Conservation (phyloP, 2,888 invertebrate species). For the Eulithis prunata region DNA sequence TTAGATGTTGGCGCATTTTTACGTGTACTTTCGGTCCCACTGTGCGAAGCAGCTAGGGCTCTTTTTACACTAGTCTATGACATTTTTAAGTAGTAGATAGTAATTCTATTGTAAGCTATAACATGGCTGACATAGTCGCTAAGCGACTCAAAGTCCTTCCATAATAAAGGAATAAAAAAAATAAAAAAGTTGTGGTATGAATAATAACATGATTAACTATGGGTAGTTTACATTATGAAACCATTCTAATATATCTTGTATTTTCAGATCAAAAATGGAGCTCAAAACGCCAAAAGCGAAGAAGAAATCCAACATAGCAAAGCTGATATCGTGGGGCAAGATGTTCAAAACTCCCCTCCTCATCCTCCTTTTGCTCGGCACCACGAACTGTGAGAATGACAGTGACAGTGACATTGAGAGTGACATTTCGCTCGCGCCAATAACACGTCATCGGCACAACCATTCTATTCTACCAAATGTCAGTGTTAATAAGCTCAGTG, state of each 20-base stretch:
- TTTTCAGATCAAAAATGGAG: slow-evolving; percentile 74
- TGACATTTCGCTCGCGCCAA: slow-evolving; percentile 19
- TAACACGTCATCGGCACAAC: slow-evolving; percentile 55
- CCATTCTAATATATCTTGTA: background rate
- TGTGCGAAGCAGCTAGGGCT: too few relatives aligned
- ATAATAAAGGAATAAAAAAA: too few relatives aligned
- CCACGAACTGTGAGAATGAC: slow-evolving; percentile 69
- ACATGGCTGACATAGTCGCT: too few relatives aligned
- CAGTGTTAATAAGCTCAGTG: slow-evolving; percentile 62
- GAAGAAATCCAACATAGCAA: slow-evolving; percentile 67
- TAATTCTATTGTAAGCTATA: too few relatives aligned
- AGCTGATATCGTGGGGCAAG: slow-evolving; percentile 67
- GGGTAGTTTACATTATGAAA: too few relatives aligned
- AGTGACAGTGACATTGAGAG: slow-evolving; percentile 57
- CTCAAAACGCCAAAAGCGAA: slow-evolving; percentile 75
- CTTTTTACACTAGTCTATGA: too few relatives aligned
- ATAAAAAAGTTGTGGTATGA: too few relatives aligned
- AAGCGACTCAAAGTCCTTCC: too few relatives aligned
- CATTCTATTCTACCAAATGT: slow-evolving; percentile 51
- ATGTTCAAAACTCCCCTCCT: slow-evolving; percentile 70
- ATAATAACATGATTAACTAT: too few relatives aligned
- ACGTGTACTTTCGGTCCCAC: too few relatives aligned
- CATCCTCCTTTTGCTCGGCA: slow-evolving; percentile 69
- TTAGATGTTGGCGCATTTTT: too few relatives aligned
- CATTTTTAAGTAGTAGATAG: too few relatives aligned